phyloP scores from a whole-genome alignment of 2,888 invertebrate genomes.

The Blomia tropicalis region DNA sequence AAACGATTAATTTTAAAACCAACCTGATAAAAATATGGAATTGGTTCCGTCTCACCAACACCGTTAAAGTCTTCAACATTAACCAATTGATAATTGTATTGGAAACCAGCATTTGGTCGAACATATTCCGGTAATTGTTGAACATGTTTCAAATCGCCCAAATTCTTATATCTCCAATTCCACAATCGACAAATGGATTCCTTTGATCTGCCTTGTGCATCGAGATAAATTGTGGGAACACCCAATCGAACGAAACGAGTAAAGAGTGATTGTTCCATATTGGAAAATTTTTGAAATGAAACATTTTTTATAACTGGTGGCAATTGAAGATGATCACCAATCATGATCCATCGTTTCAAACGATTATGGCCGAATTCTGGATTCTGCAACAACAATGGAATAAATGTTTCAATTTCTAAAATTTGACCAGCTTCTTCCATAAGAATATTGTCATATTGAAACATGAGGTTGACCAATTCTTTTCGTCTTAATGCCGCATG shows the following conservation, averaged over 20 bases:
- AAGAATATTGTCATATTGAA: constrained; percentile 94
- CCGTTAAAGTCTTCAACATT: constrained; percentile 94
- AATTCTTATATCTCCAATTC: constrained; percentile 86
- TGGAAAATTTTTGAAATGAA: constrained; percentile 99
- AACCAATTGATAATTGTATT: constrained; percentile 80
- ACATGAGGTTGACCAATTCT: constrained; percentile 83
- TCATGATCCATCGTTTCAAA: constrained; percentile 99
- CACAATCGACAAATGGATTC: constrained; percentile 80
- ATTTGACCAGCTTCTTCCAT: constrained; percentile 99
- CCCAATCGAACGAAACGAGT: constrained; percentile 87
- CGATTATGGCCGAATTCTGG: constrained; percentile 89
- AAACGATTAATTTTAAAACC: no score
- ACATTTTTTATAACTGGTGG: constrained; percentile 99
- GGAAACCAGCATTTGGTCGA: constrained; percentile 70
- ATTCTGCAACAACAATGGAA: constrained; percentile 91
- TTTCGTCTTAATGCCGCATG: constrained; percentile 93
- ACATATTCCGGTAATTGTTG: constrained; percentile 64
- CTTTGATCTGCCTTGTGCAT: constrained; percentile 89
- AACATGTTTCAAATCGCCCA: constrained; percentile 87
- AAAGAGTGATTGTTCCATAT: constrained; percentile 98
- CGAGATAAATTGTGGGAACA: constrained; percentile 89
- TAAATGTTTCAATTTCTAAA: constrained; percentile 97
- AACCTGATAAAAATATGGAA: constrained; percentile 97
- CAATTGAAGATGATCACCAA: constrained; percentile 94
- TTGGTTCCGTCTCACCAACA: constrained; percentile 89